phyloP scores from a whole-genome alignment of 2,797 vertebrate genomes.

The Podarcis siculus region DNA sequence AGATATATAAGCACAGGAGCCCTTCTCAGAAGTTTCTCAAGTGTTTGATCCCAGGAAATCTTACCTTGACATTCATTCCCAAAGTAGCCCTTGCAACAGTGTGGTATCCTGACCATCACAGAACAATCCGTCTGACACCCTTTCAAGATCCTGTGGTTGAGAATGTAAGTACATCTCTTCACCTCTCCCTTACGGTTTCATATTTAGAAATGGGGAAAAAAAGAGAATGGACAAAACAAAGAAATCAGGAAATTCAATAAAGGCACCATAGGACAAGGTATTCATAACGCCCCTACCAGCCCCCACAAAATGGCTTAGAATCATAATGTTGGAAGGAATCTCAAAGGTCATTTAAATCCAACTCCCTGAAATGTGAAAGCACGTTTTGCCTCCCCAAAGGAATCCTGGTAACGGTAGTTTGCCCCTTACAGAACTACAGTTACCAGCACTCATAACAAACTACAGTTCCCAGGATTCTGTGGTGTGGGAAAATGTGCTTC shows the following conservation, averaged over 20 bases:
- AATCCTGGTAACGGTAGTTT: too few species aligned
- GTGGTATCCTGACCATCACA: conserved; percentile 79
- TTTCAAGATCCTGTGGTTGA: conserved; percentile 15
- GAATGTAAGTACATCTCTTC: conserved; percentile 64
- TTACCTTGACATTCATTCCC: conserved; percentile 91
- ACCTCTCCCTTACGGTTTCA: conserved; percentile 56
- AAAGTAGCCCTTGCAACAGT: conserved; percentile 89
- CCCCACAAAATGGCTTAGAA: neutral
- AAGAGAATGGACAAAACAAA: neutral
- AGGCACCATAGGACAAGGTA: neutral
- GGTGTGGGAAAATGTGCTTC: too few species aligned
- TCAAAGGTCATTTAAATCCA: neutral
- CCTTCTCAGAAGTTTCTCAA: neutral
- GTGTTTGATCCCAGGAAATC: conserved; percentile 19
- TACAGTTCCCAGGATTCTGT: too few species aligned
- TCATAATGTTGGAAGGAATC: neutral
- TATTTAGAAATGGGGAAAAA: fast-evolving
- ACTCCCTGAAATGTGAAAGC: too few species aligned
- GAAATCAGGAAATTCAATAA: neutral
- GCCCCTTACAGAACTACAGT: too few species aligned
- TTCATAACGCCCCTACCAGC: neutral
- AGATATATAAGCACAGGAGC: neutral
- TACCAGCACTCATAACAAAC: too few species aligned
- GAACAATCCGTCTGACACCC: conserved; percentile 85
- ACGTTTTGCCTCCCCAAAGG: too few species aligned